Evolutionary conservation across 2,888 invertebrate genomes (phyloP).

Genomic region (Caenorhabditis sulstoni): DNA sequence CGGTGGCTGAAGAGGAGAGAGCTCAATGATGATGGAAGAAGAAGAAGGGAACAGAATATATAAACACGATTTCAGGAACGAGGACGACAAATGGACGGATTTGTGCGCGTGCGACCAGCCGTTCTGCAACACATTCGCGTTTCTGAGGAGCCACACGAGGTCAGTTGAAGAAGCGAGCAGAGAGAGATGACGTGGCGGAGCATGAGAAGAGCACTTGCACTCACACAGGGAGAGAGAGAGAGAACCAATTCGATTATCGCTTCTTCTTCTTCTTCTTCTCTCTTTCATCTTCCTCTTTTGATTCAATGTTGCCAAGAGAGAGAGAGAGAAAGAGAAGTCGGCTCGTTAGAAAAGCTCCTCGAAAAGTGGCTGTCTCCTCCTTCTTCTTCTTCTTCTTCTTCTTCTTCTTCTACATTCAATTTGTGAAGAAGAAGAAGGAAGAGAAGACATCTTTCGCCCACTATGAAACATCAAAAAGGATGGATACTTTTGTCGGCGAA

Average conservation of each 20-base stretch:
- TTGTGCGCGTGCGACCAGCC: constrained; percentile 79
- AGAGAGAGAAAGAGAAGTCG: constrained; percentile 16
- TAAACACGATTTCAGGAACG: constrained; percentile 30
- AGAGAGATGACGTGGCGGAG: constrained; percentile 39
- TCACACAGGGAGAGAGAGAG: constrained; percentile 12
- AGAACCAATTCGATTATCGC: constrained; percentile 31
- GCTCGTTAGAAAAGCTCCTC: constrained; percentile 13
- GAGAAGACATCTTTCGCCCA: constrained; percentile 17
- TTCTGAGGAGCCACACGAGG: constrained; percentile 74
- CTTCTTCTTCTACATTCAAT: constrained; percentile 41
- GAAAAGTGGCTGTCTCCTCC: constrained; percentile 48
- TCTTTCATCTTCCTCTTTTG: constrained; percentile 32
- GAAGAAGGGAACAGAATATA: not conserved
- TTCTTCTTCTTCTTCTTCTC: constrained; percentile 26
- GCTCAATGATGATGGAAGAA: not conserved
- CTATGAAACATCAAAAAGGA: constrained; percentile 53
- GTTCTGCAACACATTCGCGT: constrained; percentile 79
- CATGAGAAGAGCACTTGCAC: constrained; percentile 39
- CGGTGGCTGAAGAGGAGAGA: constrained; percentile 2
- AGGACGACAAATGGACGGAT: constrained; percentile 77
- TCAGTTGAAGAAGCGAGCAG: constrained; percentile 33
- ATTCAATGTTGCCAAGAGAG: constrained; percentile 44
- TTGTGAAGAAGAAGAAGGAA: constrained; percentile 16
- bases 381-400: constrained; percentile 19
- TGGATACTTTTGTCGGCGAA: constrained; percentile 33